Conservation (phyloP, 2,888 invertebrate genomes). For the Saturnia pavonia region DNA sequence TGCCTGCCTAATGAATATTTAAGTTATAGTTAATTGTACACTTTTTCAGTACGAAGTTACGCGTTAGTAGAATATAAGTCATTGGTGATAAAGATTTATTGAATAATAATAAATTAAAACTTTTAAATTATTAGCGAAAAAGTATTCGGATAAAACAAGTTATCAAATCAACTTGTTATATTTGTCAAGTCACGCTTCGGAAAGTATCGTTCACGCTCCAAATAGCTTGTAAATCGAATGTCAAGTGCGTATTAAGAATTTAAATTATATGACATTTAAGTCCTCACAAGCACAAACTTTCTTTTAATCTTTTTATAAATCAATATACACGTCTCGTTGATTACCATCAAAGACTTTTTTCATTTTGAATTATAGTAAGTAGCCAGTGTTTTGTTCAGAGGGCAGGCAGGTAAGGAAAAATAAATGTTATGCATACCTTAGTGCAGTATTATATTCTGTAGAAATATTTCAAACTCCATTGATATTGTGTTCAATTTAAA, state of each 20-base stretch:
- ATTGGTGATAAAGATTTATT: not conserved
- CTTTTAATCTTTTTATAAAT: slow-evolving; percentile 11
- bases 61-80: not conserved
- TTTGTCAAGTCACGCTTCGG: slow-evolving; percentile 25
- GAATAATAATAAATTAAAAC: not conserved
- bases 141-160: not conserved
- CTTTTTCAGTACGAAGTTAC: not conserved
- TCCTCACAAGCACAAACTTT: slow-evolving; percentile 15
- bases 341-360: not conserved
- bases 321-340: not conserved
- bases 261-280: slow-evolving; percentile 19
- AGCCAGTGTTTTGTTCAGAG: too few relatives aligned
- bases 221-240: slow-evolving; percentile 22
- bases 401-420: too few relatives aligned
- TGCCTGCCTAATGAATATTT: not conserved
- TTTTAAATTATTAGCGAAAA: not conserved
- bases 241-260: slow-evolving; percentile 17
- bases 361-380: not conserved
- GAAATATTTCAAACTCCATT: too few relatives aligned
- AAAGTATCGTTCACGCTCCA: slow-evolving; percentile 34
- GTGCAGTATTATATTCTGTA: too few relatives aligned
- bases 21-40: not conserved
- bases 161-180: slow-evolving; percentile 5
- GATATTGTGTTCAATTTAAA: too few relatives aligned
- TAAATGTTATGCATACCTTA: too few relatives aligned